phyloP scores from a whole-genome alignment of 1,140 invertebrate species.

The Contarinia nasturtii region DNA sequence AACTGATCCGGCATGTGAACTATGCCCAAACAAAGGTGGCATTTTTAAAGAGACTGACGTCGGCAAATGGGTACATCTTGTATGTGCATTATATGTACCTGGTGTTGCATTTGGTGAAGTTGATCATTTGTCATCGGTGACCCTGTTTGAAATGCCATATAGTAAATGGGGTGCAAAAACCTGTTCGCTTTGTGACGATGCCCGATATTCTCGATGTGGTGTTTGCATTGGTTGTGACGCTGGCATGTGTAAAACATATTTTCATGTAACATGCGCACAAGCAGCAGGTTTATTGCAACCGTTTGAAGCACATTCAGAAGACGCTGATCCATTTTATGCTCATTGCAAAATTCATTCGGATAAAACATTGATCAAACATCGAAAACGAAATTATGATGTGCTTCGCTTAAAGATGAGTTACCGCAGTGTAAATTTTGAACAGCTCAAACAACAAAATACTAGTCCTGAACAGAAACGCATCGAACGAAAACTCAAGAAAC shows the following conservation, averaged over 20 bases:
- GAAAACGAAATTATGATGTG: constrained; percentile 76
- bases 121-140: constrained; percentile 64
- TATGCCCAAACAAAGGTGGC: constrained; percentile 75
- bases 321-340: constrained; percentile 92
- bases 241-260: constrained; percentile 91
- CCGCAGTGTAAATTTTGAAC: constrained; percentile 31
- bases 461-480: constrained; percentile 50
- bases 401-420: constrained; percentile 64
- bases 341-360: constrained; percentile 87
- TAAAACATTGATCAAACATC: constrained; percentile 53
- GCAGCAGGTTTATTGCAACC: constrained; percentile 68
- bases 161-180: constrained; percentile 82
- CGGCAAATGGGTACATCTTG: constrained; percentile 92
- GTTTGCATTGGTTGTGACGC: constrained; percentile 94
- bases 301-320: constrained; percentile 73
- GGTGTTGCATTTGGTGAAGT: constrained; percentile 96
- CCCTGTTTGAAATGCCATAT: constrained; percentile 90
- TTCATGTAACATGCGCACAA: constrained; percentile 96
- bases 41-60: constrained; percentile 94
- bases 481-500: constrained; percentile 55
- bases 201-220: constrained; percentile 69
- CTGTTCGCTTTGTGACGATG: constrained; percentile 74
- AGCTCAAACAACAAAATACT: constrained; percentile 24
- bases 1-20: constrained; percentile 65
- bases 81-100: constrained; percentile 90